phyloP scores from a whole-genome alignment of 2,888 invertebrate species.

The Byasa hedistus region DNA sequence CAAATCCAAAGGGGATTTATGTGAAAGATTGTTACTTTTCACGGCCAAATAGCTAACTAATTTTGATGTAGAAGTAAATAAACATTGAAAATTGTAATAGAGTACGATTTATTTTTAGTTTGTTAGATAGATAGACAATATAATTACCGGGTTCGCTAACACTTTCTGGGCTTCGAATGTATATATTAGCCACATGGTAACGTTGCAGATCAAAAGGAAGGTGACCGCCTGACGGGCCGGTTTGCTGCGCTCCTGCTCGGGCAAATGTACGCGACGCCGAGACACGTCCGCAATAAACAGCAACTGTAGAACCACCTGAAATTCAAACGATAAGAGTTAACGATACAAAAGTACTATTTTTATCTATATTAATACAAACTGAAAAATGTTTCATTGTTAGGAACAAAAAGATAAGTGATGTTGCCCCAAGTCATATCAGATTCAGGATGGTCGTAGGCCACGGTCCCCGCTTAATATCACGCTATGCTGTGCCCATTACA shows the following conservation, averaged over 20 bases:
- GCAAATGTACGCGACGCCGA: slow-evolving; percentile 92
- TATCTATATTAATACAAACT: not conserved
- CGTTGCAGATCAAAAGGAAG: slow-evolving; percentile 95
- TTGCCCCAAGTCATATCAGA: too few relatives aligned
- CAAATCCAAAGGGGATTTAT: too few relatives aligned
- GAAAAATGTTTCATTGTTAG: not conserved
- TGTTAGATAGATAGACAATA: not conserved
- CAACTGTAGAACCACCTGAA: slow-evolving; percentile 92
- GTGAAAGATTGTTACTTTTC: not conserved
- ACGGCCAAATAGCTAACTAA: not conserved
- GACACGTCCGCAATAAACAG: slow-evolving; percentile 96
- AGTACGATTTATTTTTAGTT: too few relatives aligned
- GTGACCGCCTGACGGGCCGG: slow-evolving; percentile 97
- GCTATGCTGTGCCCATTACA: too few relatives aligned
- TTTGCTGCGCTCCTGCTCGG: slow-evolving; percentile 95
- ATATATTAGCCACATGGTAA: slow-evolving; percentile 97
- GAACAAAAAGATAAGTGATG: too few relatives aligned
- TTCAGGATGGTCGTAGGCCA: too few relatives aligned
- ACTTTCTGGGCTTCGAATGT: slow-evolving; percentile 97
- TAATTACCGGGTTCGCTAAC: slow-evolving; percentile 91
- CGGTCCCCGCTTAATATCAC: too few relatives aligned
- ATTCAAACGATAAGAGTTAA: slow-evolving; percentile 18
- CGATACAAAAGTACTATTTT: not conserved
- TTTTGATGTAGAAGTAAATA: not conserved
- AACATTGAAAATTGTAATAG: not conserved